Conservation (phyloP, 2,113 vertebrate species). For the Micromys minutus region DNA sequence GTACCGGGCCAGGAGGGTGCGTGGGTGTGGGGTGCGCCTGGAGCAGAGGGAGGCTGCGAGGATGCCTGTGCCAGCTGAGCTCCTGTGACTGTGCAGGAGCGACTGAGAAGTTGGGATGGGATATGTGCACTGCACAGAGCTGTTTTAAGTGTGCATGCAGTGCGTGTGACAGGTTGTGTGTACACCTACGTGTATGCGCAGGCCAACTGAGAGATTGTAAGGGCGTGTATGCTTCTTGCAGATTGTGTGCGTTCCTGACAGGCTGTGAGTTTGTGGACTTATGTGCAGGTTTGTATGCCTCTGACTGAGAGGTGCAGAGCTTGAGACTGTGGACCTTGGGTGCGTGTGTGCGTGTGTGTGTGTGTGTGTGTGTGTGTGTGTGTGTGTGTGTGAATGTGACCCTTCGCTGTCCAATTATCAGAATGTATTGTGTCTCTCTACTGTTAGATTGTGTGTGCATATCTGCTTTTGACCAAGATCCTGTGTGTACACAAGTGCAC, state of each 20-base stretch:
- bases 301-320: neutral
- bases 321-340: neutral
- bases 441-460: neutral
- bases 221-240: neutral
- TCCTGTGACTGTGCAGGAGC: constrained; percentile 22
- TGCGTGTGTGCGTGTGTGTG: neutral
- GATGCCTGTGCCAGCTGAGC: neutral
- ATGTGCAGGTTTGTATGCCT: neutral
- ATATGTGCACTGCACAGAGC: neutral
- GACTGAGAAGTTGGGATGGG: neutral
- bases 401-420: neutral
- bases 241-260: neutral
- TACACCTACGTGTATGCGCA: neutral
- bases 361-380: neutral
- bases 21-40: constrained; percentile 60
- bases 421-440: neutral
- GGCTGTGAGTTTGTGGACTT: neutral
- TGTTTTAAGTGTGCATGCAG: neutral
- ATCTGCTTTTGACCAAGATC: neutral
- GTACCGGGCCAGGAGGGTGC: neutral
- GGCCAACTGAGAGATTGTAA: neutral
- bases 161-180: neutral
- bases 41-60: neutral
- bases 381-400: neutral
- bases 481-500: neutral